phyloP scores from a whole-genome alignment of 2,888 invertebrate species.

The Melangyna quadrimaculata region DNA sequence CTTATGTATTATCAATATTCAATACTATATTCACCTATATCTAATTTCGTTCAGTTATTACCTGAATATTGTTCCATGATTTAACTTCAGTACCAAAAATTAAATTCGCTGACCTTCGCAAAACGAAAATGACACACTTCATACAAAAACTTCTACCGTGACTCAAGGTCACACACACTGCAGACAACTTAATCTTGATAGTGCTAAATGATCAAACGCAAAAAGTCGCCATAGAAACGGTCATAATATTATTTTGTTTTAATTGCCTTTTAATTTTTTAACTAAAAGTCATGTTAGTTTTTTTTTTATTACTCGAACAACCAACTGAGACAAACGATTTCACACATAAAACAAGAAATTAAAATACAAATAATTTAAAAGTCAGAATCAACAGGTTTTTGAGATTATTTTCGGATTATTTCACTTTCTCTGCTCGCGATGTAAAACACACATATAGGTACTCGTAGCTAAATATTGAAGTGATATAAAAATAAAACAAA shows the following conservation, averaged over 20 bases:
- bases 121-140: not conserved
- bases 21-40: too few species aligned
- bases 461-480: not conserved
- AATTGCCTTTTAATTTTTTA: conserved; percentile 5
- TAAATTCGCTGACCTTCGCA: not conserved
- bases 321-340: conserved; percentile 1
- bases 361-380: conserved; percentile 9
- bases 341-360: conserved; percentile 19
- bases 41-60: too few species aligned
- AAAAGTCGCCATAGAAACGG: not conserved
- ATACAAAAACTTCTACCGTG: not conserved
- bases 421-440: conserved; percentile 6
- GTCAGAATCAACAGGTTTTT: conserved; percentile 22
- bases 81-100: not conserved
- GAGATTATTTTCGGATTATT: conserved; percentile 6
- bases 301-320: not conserved
- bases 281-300: not conserved
- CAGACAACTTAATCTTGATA: not conserved
- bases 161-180: not conserved
- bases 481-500: conserved; percentile 15
- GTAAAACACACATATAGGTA: conserved; percentile 3
- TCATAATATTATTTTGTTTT: not conserved
- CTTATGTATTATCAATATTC: too few species aligned
- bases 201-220: not conserved
- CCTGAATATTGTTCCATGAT: not conserved